Evolutionary conservation across 2,113 vertebrate genomes (phyloP).

Genomic region (Sceloporus tristichus): DNA sequence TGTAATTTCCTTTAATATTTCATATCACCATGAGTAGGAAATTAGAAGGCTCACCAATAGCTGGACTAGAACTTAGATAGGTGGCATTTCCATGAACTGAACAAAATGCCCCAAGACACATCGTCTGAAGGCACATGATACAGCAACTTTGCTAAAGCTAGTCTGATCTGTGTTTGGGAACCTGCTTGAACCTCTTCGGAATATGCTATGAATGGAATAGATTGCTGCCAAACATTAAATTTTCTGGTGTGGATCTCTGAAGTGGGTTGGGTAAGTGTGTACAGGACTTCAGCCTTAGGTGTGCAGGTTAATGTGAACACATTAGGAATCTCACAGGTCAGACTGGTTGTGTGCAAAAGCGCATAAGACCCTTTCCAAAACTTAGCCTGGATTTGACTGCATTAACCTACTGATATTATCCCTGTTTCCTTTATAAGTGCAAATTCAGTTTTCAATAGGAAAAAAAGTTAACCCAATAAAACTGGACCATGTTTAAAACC

Average conservation of each 20-base stretch:
- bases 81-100: neutral
- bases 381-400: neutral
- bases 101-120: neutral
- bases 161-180: neutral
- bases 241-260: neutral
- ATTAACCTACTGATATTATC: slow-evolving; percentile 8
- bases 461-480: too few species aligned
- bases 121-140: neutral
- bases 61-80: neutral
- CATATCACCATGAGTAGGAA: neutral
- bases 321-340: neutral
- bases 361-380: slow-evolving; percentile 1
- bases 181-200: too few species aligned
- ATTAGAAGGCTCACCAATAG: neutral
- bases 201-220: neutral
- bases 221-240: neutral
- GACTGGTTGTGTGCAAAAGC: neutral
- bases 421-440: slow-evolving; percentile 6
- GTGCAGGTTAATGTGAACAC: neutral
- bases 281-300: neutral
- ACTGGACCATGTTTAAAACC: neutral
- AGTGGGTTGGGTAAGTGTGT: neutral
- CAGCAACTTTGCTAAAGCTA: neutral
- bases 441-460: neutral
- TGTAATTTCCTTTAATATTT: neutral